Base-by-base conservation (phyloP, 2,888 invertebrate genomes). In the Emesis furor region DNA sequence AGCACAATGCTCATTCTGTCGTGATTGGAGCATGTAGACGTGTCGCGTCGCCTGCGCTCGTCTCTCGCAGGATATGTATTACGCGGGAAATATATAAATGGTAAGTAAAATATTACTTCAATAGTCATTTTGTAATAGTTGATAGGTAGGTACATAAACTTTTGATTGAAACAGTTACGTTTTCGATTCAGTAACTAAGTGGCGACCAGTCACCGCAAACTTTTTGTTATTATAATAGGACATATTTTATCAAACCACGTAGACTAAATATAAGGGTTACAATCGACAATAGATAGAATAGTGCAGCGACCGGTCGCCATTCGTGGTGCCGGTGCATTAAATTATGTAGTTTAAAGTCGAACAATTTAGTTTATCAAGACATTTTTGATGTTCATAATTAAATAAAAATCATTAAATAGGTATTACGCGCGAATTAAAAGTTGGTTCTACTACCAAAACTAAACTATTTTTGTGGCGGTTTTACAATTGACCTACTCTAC, bases 281-380 rank as follows among this genome's bases (percentile, higher is more conserved):
- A 55, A 55, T 55, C 55, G 55, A 55, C 55, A 59, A 7, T 24
- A 24, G 24, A 24, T 24, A n/a, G 24, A 24, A 59, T 24, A 59
- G 59, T 59, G 17, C 59, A 59, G 59, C 59, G 59, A 59, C 59
- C 59, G 59, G 59, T 59, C 59, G 59, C 59, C 59, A 59, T 59
- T 59, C 59, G 59, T 59, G 59, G 55, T 55, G 55, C 59, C 59
- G 59, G 59, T n/a, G 5, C 46, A 12, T 3, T 7, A 24, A 24
- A 24, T 24, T 46, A 46, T 2, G 4, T 46, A 14, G 39, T 39
- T 39, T 39, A 39, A 39, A 46, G 46, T 14, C 14, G 46, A 2
- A 14, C 46, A 14, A 14, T 42, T 42, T 42, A 42, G 42, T 42
- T 42, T 42, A 42, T 42, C 42, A 42, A 42, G 10, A 10, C 42